Percentiles rank a stretch among this genome's conserved stretches.
phyloP scores from a whole-genome alignment of 1,140 invertebrate genomes.

The Bombus waltoni region DNA sequence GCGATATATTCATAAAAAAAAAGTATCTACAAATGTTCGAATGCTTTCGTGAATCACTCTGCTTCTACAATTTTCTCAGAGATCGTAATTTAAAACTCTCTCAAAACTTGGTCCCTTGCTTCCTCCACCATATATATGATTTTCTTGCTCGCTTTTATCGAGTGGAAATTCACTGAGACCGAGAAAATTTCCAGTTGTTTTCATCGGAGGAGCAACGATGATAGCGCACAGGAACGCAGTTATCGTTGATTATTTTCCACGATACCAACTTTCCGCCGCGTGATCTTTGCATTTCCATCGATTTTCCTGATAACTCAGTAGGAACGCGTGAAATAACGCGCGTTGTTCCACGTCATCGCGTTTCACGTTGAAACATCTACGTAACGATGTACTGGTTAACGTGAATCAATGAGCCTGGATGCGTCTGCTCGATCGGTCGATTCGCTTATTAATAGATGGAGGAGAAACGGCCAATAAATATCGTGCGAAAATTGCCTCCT shows the following conservation, averaged over 20 bases:
- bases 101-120: background rate
- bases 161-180: background rate
- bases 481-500: background rate
- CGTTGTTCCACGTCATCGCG: slow-evolving; percentile 10
- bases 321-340: slow-evolving; percentile 1
- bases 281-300: background rate
- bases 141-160: background rate
- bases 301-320: background rate
- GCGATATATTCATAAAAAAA: too few relatives aligned
- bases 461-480: background rate
- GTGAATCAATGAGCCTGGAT: background rate
- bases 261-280: slow-evolving; percentile 17
- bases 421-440: background rate
- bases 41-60: background rate
- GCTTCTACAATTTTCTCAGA: background rate
- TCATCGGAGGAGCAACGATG: background rate
- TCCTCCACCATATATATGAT: background rate
- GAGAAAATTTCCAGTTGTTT: background rate
- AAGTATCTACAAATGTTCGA: background rate
- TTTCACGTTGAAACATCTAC: background rate
- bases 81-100: background rate
- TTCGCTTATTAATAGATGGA: background rate
- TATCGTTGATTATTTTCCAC: slow-evolving; percentile 24
- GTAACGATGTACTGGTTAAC: background rate
- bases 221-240: slow-evolving; percentile 11